Base-by-base conservation (phyloP, 2,113 vertebrate species). In the Trochalopteron elliotii region DNA sequence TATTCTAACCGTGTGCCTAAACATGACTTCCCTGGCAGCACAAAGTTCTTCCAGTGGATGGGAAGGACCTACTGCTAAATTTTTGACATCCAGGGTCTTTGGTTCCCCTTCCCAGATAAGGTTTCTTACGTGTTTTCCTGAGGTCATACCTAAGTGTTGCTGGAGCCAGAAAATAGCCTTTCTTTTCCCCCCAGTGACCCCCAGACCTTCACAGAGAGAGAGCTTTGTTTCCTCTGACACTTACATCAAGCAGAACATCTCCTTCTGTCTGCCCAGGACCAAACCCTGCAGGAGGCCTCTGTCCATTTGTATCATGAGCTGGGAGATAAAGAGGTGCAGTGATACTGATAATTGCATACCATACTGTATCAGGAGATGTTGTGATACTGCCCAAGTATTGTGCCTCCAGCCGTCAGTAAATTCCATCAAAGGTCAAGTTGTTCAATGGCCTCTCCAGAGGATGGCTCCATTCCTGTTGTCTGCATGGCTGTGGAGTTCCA, bases 131-230 rank as follows among this genome's bases (percentile, higher is more conserved):
- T 53, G 13, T 74, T 76, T 90, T 86, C 80, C 42, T 14, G 42
- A 87, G 80, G 39, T 83, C 45, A 12, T 74, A 67, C 18, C 60
- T 76, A 1, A 52, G 15, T 63, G 86, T 81, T 35, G 35, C 60
- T 84, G 83, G 91, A 89, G 80, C 56, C 95, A 94, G 86, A 89
- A 90, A 92, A 89, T 30, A 83, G 49, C 27, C 18, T 15, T 88
- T 53, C 35, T 85, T 65, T 53, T 6, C 37, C 39, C 59, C 4
- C 0, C 31, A 53, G 82, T 12, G 0, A 91, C 7, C 22, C 12
- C 33, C 42, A 65, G 83, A 18, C 30, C 35, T 78, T 45, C 44
- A 12, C 2, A 35, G 80, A 44, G 35, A 45, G 44, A 23, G 68
- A 27, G 4, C 7, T 63, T 33, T 78, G 64, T 50, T 45, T 80